A percentile compares a stretch with the other conserved stretches of the same genome.
Conservation (phyloP, 1,140 invertebrate genomes). For the Anadara kagoshimensis region DNA sequence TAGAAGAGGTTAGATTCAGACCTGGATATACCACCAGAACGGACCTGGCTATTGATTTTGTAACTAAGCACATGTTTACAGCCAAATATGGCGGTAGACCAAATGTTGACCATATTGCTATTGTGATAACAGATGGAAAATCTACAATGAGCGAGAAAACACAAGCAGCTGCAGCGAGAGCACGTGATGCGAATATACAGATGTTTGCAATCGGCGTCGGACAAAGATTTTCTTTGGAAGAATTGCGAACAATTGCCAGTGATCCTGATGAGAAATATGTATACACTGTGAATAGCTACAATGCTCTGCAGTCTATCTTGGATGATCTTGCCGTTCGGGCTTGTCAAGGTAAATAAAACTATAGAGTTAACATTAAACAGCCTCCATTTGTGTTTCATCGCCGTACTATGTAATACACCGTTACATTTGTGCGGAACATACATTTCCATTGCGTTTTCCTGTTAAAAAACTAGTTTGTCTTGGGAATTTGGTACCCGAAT, state of each 20-base stretch:
- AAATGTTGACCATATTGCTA: conserved; percentile 51
- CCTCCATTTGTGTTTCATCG: not conserved
- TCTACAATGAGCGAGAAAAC: conserved; percentile 55
- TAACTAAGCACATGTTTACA: conserved; percentile 46
- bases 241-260: conserved; percentile 59
- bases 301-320: conserved; percentile 57
- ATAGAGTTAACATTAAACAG: conserved; percentile 19
- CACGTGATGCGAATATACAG: conserved; percentile 53
- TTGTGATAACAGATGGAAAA: conserved; percentile 64
- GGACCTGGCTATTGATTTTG: conserved; percentile 19
- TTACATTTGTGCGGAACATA: too few species aligned
- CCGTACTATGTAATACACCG: too few species aligned
- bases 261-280: conserved; percentile 52
- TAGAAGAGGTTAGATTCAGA: conserved; percentile 42
- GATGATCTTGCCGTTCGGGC: conserved; percentile 49
- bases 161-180: conserved; percentile 38
- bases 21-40: conserved; percentile 23
- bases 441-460: not conserved
- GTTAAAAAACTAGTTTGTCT: not conserved
- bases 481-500: too few species aligned
- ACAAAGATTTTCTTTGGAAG: conserved; percentile 40
- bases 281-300: conserved; percentile 51
- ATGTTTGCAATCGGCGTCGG: conserved; percentile 68
- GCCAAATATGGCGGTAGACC: conserved; percentile 34
- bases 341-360: conserved; percentile 40